These are phyloP conservation scores for Burhinus bistriatus DNA, from an alignment of 2,113 vertebrate species.

Conservation along the genomic window DNA sequence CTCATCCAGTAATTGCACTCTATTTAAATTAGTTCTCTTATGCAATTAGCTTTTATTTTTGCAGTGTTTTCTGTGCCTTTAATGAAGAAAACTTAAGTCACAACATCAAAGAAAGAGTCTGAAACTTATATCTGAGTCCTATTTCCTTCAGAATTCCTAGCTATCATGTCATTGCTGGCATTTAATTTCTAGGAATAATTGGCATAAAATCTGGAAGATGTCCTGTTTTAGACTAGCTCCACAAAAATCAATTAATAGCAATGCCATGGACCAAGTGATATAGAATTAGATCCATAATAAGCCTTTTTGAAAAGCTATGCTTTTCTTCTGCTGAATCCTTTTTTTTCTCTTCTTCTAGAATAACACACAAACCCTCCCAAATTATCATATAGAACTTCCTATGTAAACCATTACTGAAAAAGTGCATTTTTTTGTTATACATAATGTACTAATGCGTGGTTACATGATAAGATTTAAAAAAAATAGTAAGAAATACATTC, in stretches of 20 bases:
- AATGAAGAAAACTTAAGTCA: not conserved
- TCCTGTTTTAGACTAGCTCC: not conserved
- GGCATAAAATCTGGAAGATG: not conserved
- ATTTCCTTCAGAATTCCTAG: not conserved
- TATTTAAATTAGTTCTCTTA: not conserved
- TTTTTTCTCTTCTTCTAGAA: not conserved
- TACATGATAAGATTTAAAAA: not conserved
- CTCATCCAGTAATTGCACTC: not conserved
- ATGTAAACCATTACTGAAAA: not conserved
- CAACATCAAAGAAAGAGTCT: not conserved
- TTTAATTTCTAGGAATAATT: not conserved
- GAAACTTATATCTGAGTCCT: not conserved
- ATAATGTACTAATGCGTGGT: not conserved
- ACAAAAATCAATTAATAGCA: not conserved
- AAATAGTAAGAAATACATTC: not conserved
- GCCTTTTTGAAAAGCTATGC: not conserved
- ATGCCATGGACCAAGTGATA: rapidly evolving
- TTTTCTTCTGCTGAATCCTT: not conserved
- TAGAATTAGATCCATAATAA: not conserved
- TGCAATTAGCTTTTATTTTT: not conserved
- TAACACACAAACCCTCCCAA: not conserved
- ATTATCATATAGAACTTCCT: not conserved
- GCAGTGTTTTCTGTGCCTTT: not conserved
- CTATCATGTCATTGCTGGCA: not conserved
- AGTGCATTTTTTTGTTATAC: not conserved